Conservation (phyloP, 1,140 invertebrate genomes). For the Cecropterus lyciades region DNA sequence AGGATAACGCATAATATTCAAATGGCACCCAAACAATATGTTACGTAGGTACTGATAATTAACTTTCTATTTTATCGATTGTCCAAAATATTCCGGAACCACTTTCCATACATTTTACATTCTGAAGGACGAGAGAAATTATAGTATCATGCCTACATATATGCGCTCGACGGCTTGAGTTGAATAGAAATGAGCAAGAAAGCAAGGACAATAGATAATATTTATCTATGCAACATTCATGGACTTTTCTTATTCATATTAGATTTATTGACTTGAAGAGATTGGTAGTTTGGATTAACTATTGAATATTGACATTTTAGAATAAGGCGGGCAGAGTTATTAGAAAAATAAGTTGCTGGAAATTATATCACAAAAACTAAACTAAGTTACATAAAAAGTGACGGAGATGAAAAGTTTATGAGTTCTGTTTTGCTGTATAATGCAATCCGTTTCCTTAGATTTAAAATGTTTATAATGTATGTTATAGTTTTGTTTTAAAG, state of each 20-base stretch:
- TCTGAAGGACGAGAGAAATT: slow-evolving; percentile 80
- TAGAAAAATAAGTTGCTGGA: too few relatives aligned
- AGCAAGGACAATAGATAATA: slow-evolving; percentile 72
- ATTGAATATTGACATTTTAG: too few relatives aligned
- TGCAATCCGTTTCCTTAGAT: too few relatives aligned
- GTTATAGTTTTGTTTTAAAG: too few relatives aligned
- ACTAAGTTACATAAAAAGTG: too few relatives aligned
- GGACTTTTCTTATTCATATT: slow-evolving; percentile 45
- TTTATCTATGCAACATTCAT: slow-evolving; percentile 50
- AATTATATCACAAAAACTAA: too few relatives aligned
- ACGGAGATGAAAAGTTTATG: too few relatives aligned
- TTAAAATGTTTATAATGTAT: too few relatives aligned
- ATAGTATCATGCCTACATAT: slow-evolving; percentile 62
- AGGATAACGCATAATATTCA: background rate
- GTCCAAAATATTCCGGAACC: slow-evolving; percentile 75
- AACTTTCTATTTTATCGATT: slow-evolving; percentile 80
- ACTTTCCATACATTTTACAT: slow-evolving; percentile 77
- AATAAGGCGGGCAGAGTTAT: too few relatives aligned
- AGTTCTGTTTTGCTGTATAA: too few relatives aligned
- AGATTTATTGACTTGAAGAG: background rate
- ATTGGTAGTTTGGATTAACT: too few relatives aligned
- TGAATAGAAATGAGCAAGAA: slow-evolving; percentile 74
- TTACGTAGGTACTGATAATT: slow-evolving; percentile 49
- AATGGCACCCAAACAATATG: slow-evolving; percentile 29
- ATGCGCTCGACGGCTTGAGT: slow-evolving; percentile 48